phyloP scores from a whole-genome alignment of 2,113 vertebrate species.

The Athene noctua region DNA sequence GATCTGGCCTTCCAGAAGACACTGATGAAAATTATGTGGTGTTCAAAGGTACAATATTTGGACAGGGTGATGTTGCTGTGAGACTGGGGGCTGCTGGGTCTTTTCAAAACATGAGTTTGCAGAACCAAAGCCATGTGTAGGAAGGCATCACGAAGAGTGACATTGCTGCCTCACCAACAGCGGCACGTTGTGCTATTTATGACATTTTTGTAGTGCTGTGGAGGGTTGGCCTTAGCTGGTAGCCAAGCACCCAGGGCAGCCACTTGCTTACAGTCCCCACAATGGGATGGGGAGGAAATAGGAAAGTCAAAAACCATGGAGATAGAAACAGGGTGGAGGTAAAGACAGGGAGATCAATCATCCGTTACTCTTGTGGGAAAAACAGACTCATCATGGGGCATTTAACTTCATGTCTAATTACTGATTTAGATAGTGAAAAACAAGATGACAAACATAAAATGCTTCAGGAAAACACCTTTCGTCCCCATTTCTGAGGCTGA shows the following conservation, averaged over 20 bases:
- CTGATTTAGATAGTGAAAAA: neutral
- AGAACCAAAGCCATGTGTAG: neutral
- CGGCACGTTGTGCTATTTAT: neutral
- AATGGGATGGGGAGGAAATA: neutral
- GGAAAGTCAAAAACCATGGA: neutral
- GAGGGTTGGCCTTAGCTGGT: neutral
- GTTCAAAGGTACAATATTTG: neutral
- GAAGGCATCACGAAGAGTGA: neutral
- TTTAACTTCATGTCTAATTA: neutral
- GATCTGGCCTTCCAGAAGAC: neutral
- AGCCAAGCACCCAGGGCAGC: neutral
- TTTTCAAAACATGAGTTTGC: neutral
- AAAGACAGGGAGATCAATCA: neutral
- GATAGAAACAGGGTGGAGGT: neutral
- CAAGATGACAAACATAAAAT: neutral
- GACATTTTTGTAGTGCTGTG: neutral
- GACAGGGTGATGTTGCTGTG: rapidly evolving
- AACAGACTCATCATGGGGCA: neutral
- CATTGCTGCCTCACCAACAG: neutral
- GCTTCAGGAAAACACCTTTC: neutral
- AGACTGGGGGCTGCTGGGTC: neutral
- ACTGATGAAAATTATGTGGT: neutral
- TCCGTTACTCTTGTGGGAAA: neutral
- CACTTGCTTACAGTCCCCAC: rapidly evolving
- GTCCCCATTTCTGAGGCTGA: neutral